These are phyloP conservation scores for Oligia fasciuncula DNA, from an alignment of 2,888 invertebrate genomes.

Conservation along the genomic window DNA sequence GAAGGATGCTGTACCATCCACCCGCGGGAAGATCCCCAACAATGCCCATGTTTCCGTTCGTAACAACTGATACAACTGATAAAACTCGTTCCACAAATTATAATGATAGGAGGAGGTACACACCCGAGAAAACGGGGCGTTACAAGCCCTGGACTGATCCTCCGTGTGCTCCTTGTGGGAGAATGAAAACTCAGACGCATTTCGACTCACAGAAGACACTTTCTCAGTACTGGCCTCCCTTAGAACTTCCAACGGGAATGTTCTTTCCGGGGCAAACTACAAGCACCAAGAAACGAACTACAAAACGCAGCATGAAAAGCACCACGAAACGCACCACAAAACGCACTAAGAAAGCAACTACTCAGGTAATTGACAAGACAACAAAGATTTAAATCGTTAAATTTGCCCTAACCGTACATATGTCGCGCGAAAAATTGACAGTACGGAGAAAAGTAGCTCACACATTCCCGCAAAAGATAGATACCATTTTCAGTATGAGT, in stretches of 20 bases:
- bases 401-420: not conserved
- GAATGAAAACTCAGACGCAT: not conserved
- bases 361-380: slow-evolving; percentile 26
- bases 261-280: no score
- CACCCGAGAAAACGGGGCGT: slow-evolving; percentile 42
- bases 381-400: not conserved
- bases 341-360: slow-evolving; percentile 5
- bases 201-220: not conserved
- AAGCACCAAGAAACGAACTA: not conserved
- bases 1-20: slow-evolving; percentile 20
- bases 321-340: not conserved
- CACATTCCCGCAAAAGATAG: not conserved
- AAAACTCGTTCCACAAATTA: not conserved
- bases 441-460: not conserved
- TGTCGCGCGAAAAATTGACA: not conserved
- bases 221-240: not conserved
- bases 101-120: slow-evolving; percentile 66
- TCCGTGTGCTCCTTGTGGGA: slow-evolving; percentile 19
- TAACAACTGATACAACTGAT: not conserved
- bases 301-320: not conserved
- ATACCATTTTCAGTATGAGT: not conserved
- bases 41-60: not conserved
- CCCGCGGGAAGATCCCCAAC: not conserved
- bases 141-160: slow-evolving; percentile 27
- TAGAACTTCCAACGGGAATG: not conserved